phyloP scores from a whole-genome alignment of 1,140 invertebrate species.

The Thaumetopoea pityocampa region DNA sequence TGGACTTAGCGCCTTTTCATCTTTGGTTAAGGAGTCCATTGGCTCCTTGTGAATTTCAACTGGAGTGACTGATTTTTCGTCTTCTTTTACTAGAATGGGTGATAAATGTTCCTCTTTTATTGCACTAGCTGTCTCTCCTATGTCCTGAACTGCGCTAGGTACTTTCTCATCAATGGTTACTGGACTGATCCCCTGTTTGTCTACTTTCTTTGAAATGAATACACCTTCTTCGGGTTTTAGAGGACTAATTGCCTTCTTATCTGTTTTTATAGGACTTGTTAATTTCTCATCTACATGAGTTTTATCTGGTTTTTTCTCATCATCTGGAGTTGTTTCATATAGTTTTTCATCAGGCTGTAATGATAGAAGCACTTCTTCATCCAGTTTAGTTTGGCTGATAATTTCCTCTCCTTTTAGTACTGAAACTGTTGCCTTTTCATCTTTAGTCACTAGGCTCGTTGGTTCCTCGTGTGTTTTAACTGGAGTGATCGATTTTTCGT shows the following conservation, averaged over 20 bases:
- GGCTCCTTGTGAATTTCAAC: not conserved
- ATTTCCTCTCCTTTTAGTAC: not conserved
- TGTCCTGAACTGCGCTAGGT: constrained; percentile 3
- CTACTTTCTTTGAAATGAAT: not conserved
- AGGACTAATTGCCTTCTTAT: constrained; percentile 9
- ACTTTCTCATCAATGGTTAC: constrained; percentile 1
- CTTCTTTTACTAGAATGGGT: not conserved
- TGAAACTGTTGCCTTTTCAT: constrained; percentile 8
- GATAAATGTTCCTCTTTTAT: not conserved
- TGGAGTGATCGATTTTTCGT: too few relatives aligned
- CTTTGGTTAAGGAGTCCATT: too few relatives aligned
- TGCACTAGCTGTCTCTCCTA: not conserved
- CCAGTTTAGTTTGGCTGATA: not conserved
- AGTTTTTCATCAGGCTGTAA: constrained; percentile 11
- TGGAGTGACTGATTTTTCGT: constrained; percentile 10
- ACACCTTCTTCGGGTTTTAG: constrained; percentile 3
- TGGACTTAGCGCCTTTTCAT: constrained; percentile 6
- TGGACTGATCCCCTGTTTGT: not conserved
- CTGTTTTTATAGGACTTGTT: constrained; percentile 2
- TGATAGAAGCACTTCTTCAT: constrained; percentile 4
- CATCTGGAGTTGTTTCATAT: not conserved
- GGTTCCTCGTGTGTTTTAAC: not conserved
- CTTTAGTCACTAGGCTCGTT: not conserved
- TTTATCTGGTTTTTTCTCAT: constrained; percentile 8
- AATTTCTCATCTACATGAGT: constrained; percentile 16